phyloP scores from a whole-genome alignment of 2,113 vertebrate species.

The Crotalus tigris region DNA sequence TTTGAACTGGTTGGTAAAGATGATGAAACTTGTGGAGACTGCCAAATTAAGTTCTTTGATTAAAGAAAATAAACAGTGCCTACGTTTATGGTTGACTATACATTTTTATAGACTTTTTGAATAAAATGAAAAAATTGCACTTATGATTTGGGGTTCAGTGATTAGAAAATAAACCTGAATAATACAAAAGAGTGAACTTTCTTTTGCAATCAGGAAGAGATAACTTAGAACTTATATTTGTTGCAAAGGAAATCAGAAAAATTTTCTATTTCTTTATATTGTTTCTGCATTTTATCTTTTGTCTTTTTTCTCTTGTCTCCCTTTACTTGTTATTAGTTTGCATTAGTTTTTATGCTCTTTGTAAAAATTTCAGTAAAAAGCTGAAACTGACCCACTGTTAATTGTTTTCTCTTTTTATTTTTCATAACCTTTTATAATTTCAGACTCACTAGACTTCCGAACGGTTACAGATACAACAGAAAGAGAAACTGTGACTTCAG shows the following conservation, averaged over 20 bases:
- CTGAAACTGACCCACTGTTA: neutral
- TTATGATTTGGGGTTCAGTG: neutral
- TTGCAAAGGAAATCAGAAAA: neutral
- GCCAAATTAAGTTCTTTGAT: neutral
- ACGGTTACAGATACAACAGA: accelerated
- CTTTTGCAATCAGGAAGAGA: neutral
- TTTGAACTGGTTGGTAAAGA: neutral
- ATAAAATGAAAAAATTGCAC: neutral
- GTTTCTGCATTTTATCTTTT: neutral
- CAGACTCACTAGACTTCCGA: conserved; percentile 56
- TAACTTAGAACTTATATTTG: neutral
- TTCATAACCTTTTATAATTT: neutral
- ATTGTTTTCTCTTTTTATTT: neutral
- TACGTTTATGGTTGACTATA: neutral
- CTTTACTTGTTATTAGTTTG: neutral
- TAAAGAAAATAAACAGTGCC: neutral
- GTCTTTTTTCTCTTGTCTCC: neutral
- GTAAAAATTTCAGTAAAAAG: neutral
- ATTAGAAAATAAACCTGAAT: neutral
- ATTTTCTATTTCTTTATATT: neutral
- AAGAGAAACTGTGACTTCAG: accelerated
- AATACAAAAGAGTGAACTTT: neutral
- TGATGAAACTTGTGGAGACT: neutral
- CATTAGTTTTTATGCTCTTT: neutral
- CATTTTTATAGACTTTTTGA: neutral